These are phyloP conservation scores for Amia ocellicauda DNA, from an alignment of 2,113 vertebrate species.

Conservation along the genomic window DNA sequence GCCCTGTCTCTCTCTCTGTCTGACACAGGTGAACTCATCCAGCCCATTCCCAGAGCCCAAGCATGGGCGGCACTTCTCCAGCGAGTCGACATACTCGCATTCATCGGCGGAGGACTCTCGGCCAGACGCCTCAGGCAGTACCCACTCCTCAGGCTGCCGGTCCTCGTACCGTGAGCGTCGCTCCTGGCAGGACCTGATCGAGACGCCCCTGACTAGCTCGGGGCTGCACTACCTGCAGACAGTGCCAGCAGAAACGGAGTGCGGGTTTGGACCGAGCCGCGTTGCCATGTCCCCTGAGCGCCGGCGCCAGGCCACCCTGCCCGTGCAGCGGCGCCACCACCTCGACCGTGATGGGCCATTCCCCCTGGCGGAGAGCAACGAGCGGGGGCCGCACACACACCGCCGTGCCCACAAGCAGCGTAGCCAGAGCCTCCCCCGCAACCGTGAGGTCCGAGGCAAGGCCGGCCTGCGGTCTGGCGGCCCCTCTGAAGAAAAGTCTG, in stretches of 20 bases:
- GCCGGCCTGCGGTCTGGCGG: conserved; percentile 49
- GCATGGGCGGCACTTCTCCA: conserved; percentile 76
- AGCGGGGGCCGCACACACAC: conserved; percentile 59
- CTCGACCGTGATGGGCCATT: conserved; percentile 82
- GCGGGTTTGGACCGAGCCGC: conserved; percentile 31
- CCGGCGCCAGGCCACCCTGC: conserved; percentile 74
- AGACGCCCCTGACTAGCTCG: conserved; percentile 74
- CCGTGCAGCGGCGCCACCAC: conserved; percentile 68
- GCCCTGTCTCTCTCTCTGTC: conserved; percentile 14
- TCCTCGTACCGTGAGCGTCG: conserved; percentile 72
- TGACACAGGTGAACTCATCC: conserved; percentile 73
- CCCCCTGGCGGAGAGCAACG: conserved; percentile 70
- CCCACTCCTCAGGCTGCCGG: conserved; percentile 69
- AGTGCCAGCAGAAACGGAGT: conserved; percentile 48
- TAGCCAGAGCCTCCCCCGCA: conserved; percentile 83
- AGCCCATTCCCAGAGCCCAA: conserved; percentile 83
- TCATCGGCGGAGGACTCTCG: conserved; percentile 74
- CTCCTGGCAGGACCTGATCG: conserved; percentile 83
- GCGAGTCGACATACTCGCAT: conserved; percentile 81
- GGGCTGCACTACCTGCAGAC: conserved; percentile 70
- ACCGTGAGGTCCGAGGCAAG: conserved; percentile 65
- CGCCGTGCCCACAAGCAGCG: conserved; percentile 75
- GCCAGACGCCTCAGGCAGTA: conserved; percentile 53
- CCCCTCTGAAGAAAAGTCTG: conserved; percentile 65
- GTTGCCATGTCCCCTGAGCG: conserved; percentile 70